Evolutionary conservation across 2,888 invertebrate species (phyloP).

Genomic region (Microplitis manilae): DNA sequence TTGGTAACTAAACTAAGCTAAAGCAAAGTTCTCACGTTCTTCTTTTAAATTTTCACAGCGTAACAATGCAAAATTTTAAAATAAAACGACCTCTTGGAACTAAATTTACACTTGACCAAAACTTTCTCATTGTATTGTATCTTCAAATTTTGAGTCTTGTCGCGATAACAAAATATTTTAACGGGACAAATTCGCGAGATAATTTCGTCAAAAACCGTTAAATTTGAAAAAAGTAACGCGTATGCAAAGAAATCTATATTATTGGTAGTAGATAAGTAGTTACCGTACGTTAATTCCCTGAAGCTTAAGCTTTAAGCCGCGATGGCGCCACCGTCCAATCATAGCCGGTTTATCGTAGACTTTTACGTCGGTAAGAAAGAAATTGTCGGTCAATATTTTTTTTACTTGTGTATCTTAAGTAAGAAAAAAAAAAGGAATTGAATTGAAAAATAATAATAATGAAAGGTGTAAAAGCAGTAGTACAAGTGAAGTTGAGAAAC

Average conservation of each 20-base stretch:
- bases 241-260: too few relatives aligned
- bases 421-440: not conserved
- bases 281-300: too few relatives aligned
- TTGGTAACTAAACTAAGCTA: constrained; percentile 11
- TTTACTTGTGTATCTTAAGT: not conserved
- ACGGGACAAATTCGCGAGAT: too few relatives aligned
- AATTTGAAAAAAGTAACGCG: too few relatives aligned
- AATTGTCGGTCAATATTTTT: not conserved
- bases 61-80: constrained; percentile 40
- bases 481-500: constrained; percentile 18
- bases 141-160: not conserved
- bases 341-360: too few relatives aligned
- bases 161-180: too few relatives aligned
- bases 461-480: not conserved
- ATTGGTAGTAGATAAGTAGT: too few relatives aligned
- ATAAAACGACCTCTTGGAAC: not conserved
- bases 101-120: not conserved
- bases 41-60: constrained; percentile 39
- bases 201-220: too few relatives aligned
- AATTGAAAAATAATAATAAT: not conserved
- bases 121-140: constrained; percentile 2
- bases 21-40: constrained; percentile 49
- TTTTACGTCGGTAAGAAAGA: too few relatives aligned
- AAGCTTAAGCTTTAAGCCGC: too few relatives aligned
- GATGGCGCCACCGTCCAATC: too few relatives aligned